phyloP scores from a whole-genome alignment of 2,888 invertebrate species.

The Lithodes maja region DNA sequence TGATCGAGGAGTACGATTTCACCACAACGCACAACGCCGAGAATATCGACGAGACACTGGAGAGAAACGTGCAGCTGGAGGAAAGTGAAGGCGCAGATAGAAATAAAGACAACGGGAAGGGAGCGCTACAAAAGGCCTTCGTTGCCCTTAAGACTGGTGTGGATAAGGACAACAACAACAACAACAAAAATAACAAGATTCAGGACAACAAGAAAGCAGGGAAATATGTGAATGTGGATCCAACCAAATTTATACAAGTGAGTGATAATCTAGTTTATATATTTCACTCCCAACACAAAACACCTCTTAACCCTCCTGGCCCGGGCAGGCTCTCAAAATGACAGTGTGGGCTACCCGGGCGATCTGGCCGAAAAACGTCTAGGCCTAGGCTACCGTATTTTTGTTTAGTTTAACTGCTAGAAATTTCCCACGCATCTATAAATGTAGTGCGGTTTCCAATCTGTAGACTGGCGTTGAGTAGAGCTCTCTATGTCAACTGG shows the following conservation, averaged over 20 bases:
- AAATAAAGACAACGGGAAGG: neutral
- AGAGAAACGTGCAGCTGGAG: constrained; percentile 31
- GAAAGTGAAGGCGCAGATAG: constrained; percentile 14
- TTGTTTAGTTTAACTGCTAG: too few species aligned
- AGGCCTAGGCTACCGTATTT: too few species aligned
- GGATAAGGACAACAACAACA: too few species aligned
- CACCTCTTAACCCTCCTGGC: too few species aligned
- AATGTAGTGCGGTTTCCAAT: too few species aligned
- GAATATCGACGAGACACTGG: constrained; percentile 54
- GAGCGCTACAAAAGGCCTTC: constrained; percentile 17
- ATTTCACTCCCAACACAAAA: too few species aligned
- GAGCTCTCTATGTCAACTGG: too few species aligned
- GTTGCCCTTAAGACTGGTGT: constrained; percentile 2
- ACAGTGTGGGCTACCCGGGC: too few species aligned
- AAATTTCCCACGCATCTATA: too few species aligned
- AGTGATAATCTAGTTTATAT: constrained; percentile 27
- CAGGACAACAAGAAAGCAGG: constrained; percentile 10
- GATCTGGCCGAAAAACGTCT: too few species aligned
- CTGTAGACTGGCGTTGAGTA: too few species aligned
- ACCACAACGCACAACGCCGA: constrained; percentile 39
- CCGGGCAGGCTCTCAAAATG: too few species aligned
- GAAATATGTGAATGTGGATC: constrained; percentile 47
- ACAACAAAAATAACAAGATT: neutral
- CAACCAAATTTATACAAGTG: constrained; percentile 60
- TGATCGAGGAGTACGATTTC: constrained; percentile 80